Evolutionary conservation across 2,888 invertebrate species (phyloP), one percentile per base, ranked within the genome.

Genomic region (Dione juno): DNA sequence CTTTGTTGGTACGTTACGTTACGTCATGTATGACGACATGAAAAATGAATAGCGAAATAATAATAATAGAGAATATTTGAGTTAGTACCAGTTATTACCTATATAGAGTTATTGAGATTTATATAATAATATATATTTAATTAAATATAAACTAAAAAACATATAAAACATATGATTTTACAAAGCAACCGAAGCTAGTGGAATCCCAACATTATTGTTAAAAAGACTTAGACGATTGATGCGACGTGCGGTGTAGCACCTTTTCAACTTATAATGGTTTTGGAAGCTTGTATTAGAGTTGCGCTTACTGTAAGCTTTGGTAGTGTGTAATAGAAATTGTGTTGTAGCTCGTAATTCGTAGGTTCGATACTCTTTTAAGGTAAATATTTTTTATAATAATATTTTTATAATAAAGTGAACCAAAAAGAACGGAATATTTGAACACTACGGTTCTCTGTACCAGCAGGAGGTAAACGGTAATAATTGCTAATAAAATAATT

Each of bases 201-300:
- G 43, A n/a, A 45, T 28, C 28, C n/a, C 61, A 10, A 28, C n/a
- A n/a, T n/a, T n/a, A n/a, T n/a, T n/a, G 61, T 28, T 45, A 45
- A 61, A 45, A 61, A 61, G 45, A 45, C 45, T n/a, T 37, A 16
- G 0, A 11, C 16, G 21, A 61, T 16, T 45, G 61, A 61, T 16
- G 61, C 45, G 16, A 45, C 45, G 28, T 21, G 45, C 45, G 45
- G 61, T 35, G 28, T 61, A 45, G 43, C 61, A 61, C 61, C 45
- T 61, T 43, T 61, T 28, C n/a, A 61, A 61, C 61, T 45, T 61
- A 61, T 61, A 61, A 61, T 61, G 61, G n/a, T 61, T 61, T 61
- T 61, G 57, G 57, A 57, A 57, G 57, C 61, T 61, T 45, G 28
- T 61, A 37, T 54, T 54, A 11, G 37, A 40, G 40, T 10, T 57